Evolutionary conservation across 2,888 invertebrate genomes (phyloP).

Genomic region (Machimus rusticus): DNA sequence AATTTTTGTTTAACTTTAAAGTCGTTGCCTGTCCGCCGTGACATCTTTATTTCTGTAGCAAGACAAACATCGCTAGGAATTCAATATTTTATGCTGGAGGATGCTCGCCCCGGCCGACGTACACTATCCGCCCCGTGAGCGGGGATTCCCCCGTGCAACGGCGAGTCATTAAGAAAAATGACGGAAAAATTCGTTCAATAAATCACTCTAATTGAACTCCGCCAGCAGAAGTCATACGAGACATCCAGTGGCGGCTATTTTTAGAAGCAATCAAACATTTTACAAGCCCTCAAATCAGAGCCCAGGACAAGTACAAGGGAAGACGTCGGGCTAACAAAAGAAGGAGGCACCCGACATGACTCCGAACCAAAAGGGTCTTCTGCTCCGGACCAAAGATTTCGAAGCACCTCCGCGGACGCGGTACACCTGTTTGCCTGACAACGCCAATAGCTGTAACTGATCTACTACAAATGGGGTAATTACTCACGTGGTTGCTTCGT

Average conservation of each 20-base stretch:
- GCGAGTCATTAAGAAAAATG: conserved; percentile 48
- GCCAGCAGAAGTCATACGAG: conserved; percentile 9
- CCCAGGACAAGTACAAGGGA: not conserved
- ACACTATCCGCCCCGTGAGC: not conserved
- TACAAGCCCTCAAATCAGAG: not conserved
- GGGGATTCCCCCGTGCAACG: not conserved
- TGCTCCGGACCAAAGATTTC: not conserved
- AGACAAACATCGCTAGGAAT: conserved; percentile 37
- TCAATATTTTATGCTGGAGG: conserved; percentile 43
- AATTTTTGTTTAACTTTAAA: conserved; percentile 45
- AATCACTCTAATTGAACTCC: conserved; percentile 47
- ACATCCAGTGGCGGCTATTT: not conserved
- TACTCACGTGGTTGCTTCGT: not conserved
- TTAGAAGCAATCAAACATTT: not conserved
- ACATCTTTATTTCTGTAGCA: conserved; percentile 46
- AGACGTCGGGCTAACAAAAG: not conserved
- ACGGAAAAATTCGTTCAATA: conserved; percentile 47
- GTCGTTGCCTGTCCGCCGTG: conserved; percentile 44
- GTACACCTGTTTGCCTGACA: not conserved
- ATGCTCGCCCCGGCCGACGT: not conserved
- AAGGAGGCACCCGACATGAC: not conserved
- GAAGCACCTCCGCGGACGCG: not conserved
- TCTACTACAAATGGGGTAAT: not conserved
- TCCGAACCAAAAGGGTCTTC: not conserved
- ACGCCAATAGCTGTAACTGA: not conserved